Base-by-base conservation (phyloP, 2,888 invertebrate species). In the Limnephilus marmoratus region DNA sequence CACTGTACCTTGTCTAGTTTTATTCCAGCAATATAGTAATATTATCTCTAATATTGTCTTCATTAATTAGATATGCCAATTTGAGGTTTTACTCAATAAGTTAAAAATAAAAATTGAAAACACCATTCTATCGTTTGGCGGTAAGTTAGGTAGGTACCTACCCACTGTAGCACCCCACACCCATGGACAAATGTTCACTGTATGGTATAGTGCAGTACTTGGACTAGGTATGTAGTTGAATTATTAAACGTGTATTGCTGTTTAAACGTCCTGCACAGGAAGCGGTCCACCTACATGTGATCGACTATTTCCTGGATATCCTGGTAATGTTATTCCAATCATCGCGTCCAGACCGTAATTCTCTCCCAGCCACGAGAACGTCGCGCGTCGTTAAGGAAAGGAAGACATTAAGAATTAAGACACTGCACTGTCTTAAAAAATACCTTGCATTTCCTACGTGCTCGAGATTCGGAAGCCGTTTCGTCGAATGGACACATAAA, bases 301-400 rank as follows among this genome's bases (percentile, higher is more conserved):
- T 83, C 31, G 83, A 83, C 37, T 83, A 83, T 83, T 83, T 83
- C 83, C 83, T 83, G 37, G 68, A 68, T 68, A 68, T n/a, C 68
- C 68, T 24, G 2, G 68, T 68, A 68, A 68, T 68, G 24, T 68
- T 68, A 68, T n/a, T 68, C 68, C 24, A n/a, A 68, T 68, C 24
- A 68, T 68, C 68, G 68, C 68, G 68, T 68, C 68, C 68, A 24
- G 68, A 68, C 24, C 68, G 68, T 68, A 68, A 68, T n/a, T 68
- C 68, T 68, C 68, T 68, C 24, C 24, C 68, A 9, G 11, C 68
- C 68, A 68, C 68, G 68, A n/a, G 68, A 68, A 68, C 24, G 68
- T 68, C 68, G 68, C 24, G 7, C 9, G 68, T 68, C 68, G 68
- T 68, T 68, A 68, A 68, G 68, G 68, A 68, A n/a, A 68, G 68